Conservation (phyloP, 92 coral and sea anemone species). For the Meandrina meandrites region DNA sequence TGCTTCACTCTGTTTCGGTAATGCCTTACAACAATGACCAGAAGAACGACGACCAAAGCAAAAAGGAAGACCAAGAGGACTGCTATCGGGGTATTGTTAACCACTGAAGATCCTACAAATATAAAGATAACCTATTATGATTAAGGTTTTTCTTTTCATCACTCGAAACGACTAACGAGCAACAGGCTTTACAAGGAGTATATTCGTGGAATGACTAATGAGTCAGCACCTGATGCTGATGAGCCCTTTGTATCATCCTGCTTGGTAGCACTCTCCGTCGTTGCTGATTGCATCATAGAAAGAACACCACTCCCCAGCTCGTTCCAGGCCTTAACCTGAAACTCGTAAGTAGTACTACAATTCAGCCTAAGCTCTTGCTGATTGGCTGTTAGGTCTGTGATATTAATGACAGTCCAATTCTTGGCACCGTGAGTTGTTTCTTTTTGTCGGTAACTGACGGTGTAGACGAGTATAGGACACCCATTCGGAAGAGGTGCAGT, state of each 20-base stretch:
- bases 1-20: neutral
- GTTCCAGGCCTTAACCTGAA: constrained; percentile 8
- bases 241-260: neutral
- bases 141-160: too few species aligned
- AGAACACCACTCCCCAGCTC: neutral
- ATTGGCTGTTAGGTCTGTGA: neutral
- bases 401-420: neutral
- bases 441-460: neutral
- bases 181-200: too few species aligned
- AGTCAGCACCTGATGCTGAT: neutral
- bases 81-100: neutral
- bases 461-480: constrained; percentile 22
- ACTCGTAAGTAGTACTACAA: constrained; percentile 11
- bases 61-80: neutral
- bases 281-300: neutral
- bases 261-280: neutral
- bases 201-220: too few species aligned
- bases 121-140: neutral
- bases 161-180: too few species aligned
- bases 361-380: neutral
- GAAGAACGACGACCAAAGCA: neutral
- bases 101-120: neutral
- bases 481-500: neutral
- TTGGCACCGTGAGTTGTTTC: neutral
- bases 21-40: neutral